Evolutionary conservation across 2,888 invertebrate species (phyloP).

Genomic region (Pandemis heparana): DNA sequence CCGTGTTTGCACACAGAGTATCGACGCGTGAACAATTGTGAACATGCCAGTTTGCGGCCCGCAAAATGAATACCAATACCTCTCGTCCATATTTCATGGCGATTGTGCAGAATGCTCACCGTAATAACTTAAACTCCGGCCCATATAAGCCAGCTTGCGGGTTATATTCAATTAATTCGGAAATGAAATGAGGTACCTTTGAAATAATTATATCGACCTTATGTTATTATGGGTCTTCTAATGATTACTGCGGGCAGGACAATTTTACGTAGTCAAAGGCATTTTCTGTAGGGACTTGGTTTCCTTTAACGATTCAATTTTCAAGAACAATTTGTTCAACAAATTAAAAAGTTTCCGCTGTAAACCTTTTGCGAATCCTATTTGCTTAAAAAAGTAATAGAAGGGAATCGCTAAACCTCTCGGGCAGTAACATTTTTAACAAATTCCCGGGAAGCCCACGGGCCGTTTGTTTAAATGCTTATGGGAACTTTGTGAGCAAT

Average conservation of each 20-base stretch:
- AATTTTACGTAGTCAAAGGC: neutral
- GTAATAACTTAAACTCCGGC: constrained; percentile 7
- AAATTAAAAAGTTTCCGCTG: constrained; percentile 47
- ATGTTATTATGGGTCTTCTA: constrained; percentile 8
- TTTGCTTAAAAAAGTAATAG: constrained; percentile 42
- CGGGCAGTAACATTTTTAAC: constrained; percentile 47
- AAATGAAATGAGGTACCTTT: constrained; percentile 4
- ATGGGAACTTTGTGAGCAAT: constrained; percentile 50
- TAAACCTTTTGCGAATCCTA: constrained; percentile 46
- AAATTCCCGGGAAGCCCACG: constrained; percentile 47
- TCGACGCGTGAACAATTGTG: constrained; percentile 30
- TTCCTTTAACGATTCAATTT: constrained; percentile 14
- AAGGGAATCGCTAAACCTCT: constrained; percentile 37
- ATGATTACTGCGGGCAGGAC: neutral
- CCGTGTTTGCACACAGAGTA: constrained; percentile 19
- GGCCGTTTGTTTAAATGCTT: constrained; percentile 51
- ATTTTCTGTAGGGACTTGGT: neutral
- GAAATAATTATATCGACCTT: constrained; percentile 18
- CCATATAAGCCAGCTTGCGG: constrained; percentile 12
- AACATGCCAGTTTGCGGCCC: constrained; percentile 29
- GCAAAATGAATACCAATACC: constrained; percentile 28
- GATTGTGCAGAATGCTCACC: constrained; percentile 19
- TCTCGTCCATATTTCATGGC: constrained; percentile 17
- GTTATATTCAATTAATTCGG: constrained; percentile 17
- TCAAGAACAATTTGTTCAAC: constrained; percentile 49